Base-by-base conservation (phyloP, 2,113 vertebrate species). In the Upupa epops region DNA sequence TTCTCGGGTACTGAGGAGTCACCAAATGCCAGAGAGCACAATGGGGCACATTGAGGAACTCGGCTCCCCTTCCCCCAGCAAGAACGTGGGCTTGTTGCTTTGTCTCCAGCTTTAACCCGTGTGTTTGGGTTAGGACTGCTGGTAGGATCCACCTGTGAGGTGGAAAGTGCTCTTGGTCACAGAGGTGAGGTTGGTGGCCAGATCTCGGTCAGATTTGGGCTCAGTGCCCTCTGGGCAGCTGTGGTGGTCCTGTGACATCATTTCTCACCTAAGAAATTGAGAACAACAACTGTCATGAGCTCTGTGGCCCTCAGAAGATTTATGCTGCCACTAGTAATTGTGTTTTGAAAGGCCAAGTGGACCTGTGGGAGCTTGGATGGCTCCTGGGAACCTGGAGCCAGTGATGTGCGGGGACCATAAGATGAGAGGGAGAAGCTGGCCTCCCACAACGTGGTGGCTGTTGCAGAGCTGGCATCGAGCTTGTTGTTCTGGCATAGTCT, bases 361-460 rank as follows among this genome's bases (percentile, higher is more conserved):
- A 6, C 7, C 26, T 1, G 0, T 40, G 55, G 26, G 34, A 55
- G 10, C 32, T 40, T 16, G 5, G 51, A 6, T 65, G 34, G 37
- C 5, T 60, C 31, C 63, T 28, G 34, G 40, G 37, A 45, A 31
- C 15, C 17, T 0, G 0, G 32, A 28, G 19, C 19, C 32, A 31
- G 86, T 0, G 0, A 21, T 0, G 1, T 0, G 1, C 34, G 52
- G 55, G 37, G 70, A 9, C 51, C 31, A 9, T 1, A 7, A 15
- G 64, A 12, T 8, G 20, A 17, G 76, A 46, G 64, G 49, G 31
- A 51, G 48, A 11, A 42, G 40, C 40, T 24, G 48, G 42, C 4
- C 54, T 60, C 76, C 1, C 3, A 21, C 29, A 40, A 25, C 3
- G 0, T 0, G 4, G 60, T 32, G 88, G 58, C 45, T 17, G 1